phyloP scores from a whole-genome alignment of 2,113 vertebrate species.

The Jaculus jaculus region DNA sequence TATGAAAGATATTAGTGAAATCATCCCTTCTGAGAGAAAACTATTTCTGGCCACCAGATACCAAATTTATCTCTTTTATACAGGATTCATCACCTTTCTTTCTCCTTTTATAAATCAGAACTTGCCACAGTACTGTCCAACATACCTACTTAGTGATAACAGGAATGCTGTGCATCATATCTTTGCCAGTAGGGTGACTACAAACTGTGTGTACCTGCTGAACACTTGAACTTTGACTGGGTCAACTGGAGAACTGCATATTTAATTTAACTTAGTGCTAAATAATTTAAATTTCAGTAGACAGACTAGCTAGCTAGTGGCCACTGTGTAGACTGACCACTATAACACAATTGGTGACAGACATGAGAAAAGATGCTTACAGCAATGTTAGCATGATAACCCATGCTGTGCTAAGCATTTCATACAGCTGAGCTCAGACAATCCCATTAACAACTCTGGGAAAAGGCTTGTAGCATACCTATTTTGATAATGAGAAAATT shows the following conservation, averaged over 20 bases:
- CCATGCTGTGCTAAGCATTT: neutral
- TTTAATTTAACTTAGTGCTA: neutral
- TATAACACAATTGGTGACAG: neutral
- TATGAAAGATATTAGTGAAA: neutral
- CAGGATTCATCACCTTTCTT: neutral
- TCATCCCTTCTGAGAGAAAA: neutral
- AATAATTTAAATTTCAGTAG: neutral
- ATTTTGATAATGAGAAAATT: neutral
- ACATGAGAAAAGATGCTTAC: neutral
- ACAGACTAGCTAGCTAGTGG: neutral
- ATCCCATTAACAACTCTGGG: neutral
- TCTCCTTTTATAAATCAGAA: neutral
- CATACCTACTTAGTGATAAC: neutral
- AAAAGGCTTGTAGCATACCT: neutral
- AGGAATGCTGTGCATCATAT: fast-evolving
- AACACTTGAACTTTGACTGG: neutral
- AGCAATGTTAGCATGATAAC: neutral
- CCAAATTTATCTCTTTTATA: neutral
- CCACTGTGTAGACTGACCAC: neutral
- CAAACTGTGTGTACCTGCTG: neutral
- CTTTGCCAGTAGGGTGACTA: neutral
- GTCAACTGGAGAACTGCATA: neutral
- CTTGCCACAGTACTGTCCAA: neutral
- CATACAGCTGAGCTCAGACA: neutral
- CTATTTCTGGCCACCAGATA: neutral